Base-by-base conservation (phyloP, 2,888 invertebrate species). In the Desoria tigrina region DNA sequence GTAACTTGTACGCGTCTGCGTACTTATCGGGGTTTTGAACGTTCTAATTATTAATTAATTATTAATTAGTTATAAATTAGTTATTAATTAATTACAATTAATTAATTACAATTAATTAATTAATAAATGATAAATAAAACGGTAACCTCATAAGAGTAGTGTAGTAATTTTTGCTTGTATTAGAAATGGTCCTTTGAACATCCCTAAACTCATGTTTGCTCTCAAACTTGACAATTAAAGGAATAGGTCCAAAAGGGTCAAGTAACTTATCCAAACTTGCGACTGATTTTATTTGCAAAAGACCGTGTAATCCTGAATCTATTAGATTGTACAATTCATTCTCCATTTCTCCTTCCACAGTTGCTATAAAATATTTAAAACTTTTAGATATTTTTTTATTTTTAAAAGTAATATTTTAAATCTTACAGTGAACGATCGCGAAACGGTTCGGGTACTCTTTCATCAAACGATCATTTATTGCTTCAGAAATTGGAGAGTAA, bases 131-230 rank as follows among this genome's bases (percentile, higher is more conserved):
- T n/a, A n/a, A n/a, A n/a, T n/a, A n/a, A n/a, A n/a, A n/a, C n/a
- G n/a, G n/a, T n/a, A 11, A 39, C 39, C 39, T 39, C 9, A 39
- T 9, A 11, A 39, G 16, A 39, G 39, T 39, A 39, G 9, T 39
- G 39, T 39, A 39, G 16, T 39, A 39, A 39, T 39, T 39, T 9
- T 16, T 39, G 16, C 39, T 39, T 9, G 39, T 11, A 11, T 9
- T 11, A 39, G 39, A 39, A 39, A 9, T 16, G 39, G 39, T 39
- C 16, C 16, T 39, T 39, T 9, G 39, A 16, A 39, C 83, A 77
- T 98, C 96, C 79, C 98, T 96, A 72, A 98, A 89, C 50, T 92
- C 88, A 77, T 94, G 93, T 80, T 98, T 95, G 71, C 88, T 90
- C 77, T 98, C 98, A 0, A 95, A 92, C 81, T 95, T 91, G 70